Base-by-base conservation (phyloP, 37 sponge, comb jelly and placozoan species). In the Ianthella basta region DNA sequence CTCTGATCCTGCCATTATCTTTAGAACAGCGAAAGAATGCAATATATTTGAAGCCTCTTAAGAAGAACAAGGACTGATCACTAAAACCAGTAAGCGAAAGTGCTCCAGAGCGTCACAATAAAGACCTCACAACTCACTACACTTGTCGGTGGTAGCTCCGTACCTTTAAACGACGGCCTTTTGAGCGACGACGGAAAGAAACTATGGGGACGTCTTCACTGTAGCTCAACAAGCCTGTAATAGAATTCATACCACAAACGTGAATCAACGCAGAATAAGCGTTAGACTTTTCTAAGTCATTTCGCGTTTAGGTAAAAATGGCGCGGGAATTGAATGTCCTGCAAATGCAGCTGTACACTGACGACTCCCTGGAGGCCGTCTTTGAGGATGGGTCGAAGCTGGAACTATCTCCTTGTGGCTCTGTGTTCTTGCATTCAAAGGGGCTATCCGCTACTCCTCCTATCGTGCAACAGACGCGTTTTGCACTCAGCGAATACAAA, bases 1-100 rank as follows among this genome's bases (percentile, higher is more conserved):
- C 56, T 99, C 99, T 84, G 97, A 89, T 59, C 83, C 87, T 72
- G 86, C 82, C 86, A 88, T 86, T 79, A 55, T n/a, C 24, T 63
- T 16, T 29, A 74, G 23, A 35, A 69, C 33, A 34, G 34, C 8
- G 8, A 44, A 44, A 44, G 6, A 44, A 44, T 44, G 50, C 50
- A 8, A 3, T 44, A 10, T 44, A 8, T 10, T 8, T 44, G 50
- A 10, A n/a, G 50, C 8, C 3, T 44, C 50, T 8, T 10, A 44
- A 44, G 8, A 44, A 3, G 8, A 44, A 8, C 50, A 10, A 10
- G 8, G 50, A 44, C 8, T 10, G 50, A 44, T 44, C 6, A 8
- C 50, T 44, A 44, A n/a, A n/a, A 3, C 50, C 8, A 8, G 50
- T 3, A 8, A 44, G 50, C 6, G 3, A 10, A 44, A 8, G 6